Evolutionary conservation across 2,888 invertebrate genomes (phyloP), one percentile per base, ranked within the genome.

Genomic region (Podabrus alpinus): DNA sequence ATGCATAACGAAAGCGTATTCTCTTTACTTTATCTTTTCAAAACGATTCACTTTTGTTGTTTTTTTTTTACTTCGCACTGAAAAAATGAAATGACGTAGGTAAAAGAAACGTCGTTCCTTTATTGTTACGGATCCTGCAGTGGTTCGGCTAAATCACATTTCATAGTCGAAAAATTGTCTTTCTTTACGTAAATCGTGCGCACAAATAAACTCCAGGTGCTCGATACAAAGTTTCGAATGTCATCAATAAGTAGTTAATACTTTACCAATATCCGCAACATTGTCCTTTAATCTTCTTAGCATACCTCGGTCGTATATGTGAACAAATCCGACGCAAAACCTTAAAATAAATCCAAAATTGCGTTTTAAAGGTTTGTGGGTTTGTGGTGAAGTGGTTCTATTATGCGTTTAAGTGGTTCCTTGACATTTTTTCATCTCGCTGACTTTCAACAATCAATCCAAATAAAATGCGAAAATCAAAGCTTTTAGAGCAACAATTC

Each of bases 391-490:
- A 80, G 79, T 81, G 80, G 76, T 72, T 71, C 74, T 67, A 78
- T 81, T 81, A 77, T 78, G 60, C 45, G 16, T 72, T 78, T 79
- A 80, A 81, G 81, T 81, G 81, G 71, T 79, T 77, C 75, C 79
- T 80, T 81, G 81, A 81, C 81, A 80, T 79, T 74, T 81, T 81
- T 78, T 74, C 79, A 70, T 67, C 73, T 69, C 75, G 73, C 45
- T 79, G 73, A 76, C 61, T 69, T 71, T 66, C 29, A 24, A 74
- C 75, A 78, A 79, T 74, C 29, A 66, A 66, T 62, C 59, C 66
- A 24, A 24, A 66, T 66, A 66, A 45, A 70, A 70, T 64, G 62
- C 62, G 19, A 64, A 64, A 19, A 19, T 13, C 62, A 64, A 64
- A 64, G 21, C 17, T n/a, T 62, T 4, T 13, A 2, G 60, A n/a